Evolutionary conservation across 2,113 vertebrate genomes (phyloP).

Genomic region (Myotis brandtii): DNA sequence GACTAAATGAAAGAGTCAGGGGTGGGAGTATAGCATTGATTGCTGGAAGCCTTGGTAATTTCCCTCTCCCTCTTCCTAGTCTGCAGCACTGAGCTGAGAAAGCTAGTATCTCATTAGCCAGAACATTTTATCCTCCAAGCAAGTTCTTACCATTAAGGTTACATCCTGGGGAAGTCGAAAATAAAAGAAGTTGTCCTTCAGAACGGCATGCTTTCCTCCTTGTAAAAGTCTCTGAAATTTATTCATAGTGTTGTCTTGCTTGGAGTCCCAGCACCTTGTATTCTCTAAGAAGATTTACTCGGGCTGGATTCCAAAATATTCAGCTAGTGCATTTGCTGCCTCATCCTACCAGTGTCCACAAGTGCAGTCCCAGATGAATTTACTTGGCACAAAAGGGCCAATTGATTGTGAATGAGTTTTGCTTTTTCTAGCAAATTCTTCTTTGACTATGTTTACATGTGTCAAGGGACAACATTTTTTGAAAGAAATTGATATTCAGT

Average conservation of each 20-base stretch:
- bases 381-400: slow-evolving; percentile 9
- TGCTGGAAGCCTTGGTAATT: neutral
- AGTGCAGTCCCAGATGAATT: neutral
- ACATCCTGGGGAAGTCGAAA: neutral
- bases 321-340: neutral
- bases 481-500: neutral
- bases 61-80: neutral
- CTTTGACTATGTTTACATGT: slow-evolving; percentile 26
- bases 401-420: slow-evolving; percentile 54
- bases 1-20: slow-evolving; percentile 51
- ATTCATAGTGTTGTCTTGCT: neutral
- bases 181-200: neutral
- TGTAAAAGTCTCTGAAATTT: slow-evolving; percentile 21
- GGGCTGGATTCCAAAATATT: slow-evolving; percentile 44
- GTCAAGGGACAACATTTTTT: neutral
- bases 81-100: neutral
- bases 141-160: neutral
- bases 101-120: slow-evolving; percentile 30
- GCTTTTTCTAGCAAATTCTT: slow-evolving; percentile 12
- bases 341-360: slow-evolving; percentile 8
- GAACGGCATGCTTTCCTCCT: neutral
- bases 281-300: slow-evolving; percentile 22
- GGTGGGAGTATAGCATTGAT: neutral
- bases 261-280: neutral
- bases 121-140: neutral